phyloP scores from a whole-genome alignment of 1,140 invertebrate genomes.

The Drosophila burlai region DNA sequence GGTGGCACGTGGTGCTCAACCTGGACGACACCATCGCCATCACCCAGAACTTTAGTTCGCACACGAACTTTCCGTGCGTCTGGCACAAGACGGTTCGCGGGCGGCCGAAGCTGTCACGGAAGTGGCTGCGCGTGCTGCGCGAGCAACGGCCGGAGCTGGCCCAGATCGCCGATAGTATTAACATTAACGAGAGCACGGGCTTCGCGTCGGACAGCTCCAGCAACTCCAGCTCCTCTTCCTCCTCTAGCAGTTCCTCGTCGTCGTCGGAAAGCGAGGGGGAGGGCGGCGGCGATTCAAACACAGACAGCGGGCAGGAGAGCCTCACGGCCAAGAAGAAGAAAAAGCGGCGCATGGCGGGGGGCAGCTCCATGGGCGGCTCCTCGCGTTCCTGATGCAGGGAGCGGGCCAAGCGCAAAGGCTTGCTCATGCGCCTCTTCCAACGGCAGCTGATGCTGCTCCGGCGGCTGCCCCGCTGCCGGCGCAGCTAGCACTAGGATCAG shows the following conservation, averaged over 20 bases:
- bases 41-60: slow-evolving; percentile 99
- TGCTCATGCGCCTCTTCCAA: slow-evolving; percentile 66
- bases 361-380: slow-evolving; percentile 46
- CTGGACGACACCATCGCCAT: slow-evolving; percentile 98
- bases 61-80: slow-evolving; percentile 98
- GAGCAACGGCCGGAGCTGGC: slow-evolving; percentile 93
- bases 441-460: slow-evolving; percentile 68
- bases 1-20: slow-evolving; percentile 99
- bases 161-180: slow-evolving; percentile 93
- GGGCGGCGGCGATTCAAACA: slow-evolving; percentile 81
- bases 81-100: slow-evolving; percentile 99
- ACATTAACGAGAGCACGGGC: slow-evolving; percentile 94
- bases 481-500: slow-evolving; percentile 55
- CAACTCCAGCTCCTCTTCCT: slow-evolving; percentile 94
- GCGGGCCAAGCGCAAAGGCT: slow-evolving; percentile 56
- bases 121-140: slow-evolving; percentile 91
- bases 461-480: slow-evolving; percentile 43
- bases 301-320: slow-evolving; percentile 94
- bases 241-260: slow-evolving; percentile 88
- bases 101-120: slow-evolving; percentile 96
- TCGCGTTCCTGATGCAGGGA: slow-evolving; percentile 67
- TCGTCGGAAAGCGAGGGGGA: slow-evolving; percentile 87
- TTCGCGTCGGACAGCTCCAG: slow-evolving; percentile 97
- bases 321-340: slow-evolving; percentile 95
- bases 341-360: slow-evolving; percentile 87